Evolutionary conservation across 2,797 vertebrate species (phyloP).

Genomic region (Echiichthys vipera): DNA sequence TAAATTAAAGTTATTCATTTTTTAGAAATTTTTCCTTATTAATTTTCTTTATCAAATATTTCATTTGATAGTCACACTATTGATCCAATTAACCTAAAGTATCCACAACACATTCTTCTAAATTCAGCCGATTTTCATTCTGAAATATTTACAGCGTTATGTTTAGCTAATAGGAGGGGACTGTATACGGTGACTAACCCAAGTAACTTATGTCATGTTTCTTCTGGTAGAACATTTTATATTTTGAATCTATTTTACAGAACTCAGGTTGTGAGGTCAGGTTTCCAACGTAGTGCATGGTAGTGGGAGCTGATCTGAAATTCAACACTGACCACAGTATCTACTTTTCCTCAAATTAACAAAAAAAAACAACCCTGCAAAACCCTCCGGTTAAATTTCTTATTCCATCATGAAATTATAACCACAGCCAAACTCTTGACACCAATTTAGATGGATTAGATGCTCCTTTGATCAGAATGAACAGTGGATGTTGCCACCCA

Average conservation of each 20-base stretch:
- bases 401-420: slow-evolving; percentile 9
- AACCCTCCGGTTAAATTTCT: slow-evolving; percentile 5
- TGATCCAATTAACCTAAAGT: too few relatives aligned
- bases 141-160: too few relatives aligned
- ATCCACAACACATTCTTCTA: too few relatives aligned
- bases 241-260: background rate
- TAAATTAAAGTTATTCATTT: too few relatives aligned
- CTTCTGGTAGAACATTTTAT: background rate
- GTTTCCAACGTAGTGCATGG: background rate
- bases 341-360: slow-evolving; percentile 18
- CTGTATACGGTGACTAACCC: background rate
- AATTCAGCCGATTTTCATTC: too few relatives aligned
- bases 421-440: background rate
- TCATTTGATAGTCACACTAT: too few relatives aligned
- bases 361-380: slow-evolving; percentile 1
- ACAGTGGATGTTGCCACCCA: slow-evolving; percentile 1
- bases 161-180: background rate
- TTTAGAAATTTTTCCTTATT: too few relatives aligned
- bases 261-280: background rate
- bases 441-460: slow-evolving; percentile 48
- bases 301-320: background rate
- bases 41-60: too few relatives aligned
- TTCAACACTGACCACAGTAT: background rate
- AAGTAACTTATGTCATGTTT: background rate
- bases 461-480: slow-evolving; percentile 53